Evolutionary conservation across 2,797 vertebrate genomes (phyloP).

Genomic region (Gymnocypris eckloni): DNA sequence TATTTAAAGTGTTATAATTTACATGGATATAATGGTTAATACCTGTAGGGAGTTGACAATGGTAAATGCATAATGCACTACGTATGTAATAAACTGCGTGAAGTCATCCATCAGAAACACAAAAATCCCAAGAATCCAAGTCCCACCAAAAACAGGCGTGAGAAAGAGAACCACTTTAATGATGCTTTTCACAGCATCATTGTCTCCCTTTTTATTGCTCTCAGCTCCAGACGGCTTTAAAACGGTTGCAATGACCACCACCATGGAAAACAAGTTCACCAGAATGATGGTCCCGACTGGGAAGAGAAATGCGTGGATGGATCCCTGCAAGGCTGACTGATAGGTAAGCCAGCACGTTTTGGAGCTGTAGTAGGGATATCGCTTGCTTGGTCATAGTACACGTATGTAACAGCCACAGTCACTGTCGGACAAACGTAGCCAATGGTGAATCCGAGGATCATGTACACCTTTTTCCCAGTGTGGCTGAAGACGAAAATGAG

Average conservation of each 20-base stretch:
- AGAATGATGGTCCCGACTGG: conserved; percentile 76
- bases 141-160: conserved; percentile 82
- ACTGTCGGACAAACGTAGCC: conserved; percentile 77
- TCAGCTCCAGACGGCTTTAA: conserved; percentile 74
- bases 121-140: conserved; percentile 79
- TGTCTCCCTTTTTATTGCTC: conserved; percentile 70
- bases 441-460: conserved; percentile 76
- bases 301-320: conserved; percentile 78
- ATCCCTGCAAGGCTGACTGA: conserved; percentile 65
- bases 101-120: conserved; percentile 42
- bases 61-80: conserved; percentile 74
- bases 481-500: conserved; percentile 84
- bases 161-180: conserved; percentile 81
- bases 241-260: conserved; percentile 79
- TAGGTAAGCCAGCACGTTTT: conserved; percentile 76
- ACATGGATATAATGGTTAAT: conserved; percentile 43
- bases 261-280: conserved; percentile 79
- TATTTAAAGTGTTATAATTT: neutral
- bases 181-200: conserved; percentile 79
- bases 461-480: conserved; percentile 77
- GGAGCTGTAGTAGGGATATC: conserved; percentile 57
- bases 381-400: conserved; percentile 67
- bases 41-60: conserved; percentile 85
- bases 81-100: accelerated
- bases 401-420: conserved; percentile 75